Evolutionary conservation across 2,888 invertebrate species (phyloP).

Genomic region (Andrena marginata): DNA sequence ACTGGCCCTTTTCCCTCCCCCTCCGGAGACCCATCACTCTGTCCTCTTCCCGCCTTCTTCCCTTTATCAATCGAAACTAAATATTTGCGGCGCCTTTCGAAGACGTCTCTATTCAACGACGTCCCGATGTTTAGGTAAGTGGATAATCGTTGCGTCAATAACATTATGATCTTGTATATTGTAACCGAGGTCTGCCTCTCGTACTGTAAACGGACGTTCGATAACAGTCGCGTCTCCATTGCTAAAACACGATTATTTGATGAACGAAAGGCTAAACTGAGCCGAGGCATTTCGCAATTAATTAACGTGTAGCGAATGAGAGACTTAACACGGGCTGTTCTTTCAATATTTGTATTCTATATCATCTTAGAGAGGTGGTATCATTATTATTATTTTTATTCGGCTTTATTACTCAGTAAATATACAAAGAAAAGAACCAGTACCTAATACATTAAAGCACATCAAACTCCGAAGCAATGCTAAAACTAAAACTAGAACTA

Average conservation of each 20-base stretch:
- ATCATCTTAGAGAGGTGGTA: no score
- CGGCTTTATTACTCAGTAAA: no score
- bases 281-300: neutral
- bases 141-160: constrained; percentile 19
- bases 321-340: neutral
- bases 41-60: no score
- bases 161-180: constrained; percentile 40
- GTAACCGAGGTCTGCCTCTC: constrained; percentile 1
- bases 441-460: no score
- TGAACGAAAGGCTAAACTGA: neutral
- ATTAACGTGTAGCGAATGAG: neutral
- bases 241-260: neutral
- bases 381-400: no score
- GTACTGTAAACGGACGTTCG: neutral
- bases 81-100: constrained; percentile 54
- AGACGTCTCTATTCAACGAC: constrained; percentile 16
- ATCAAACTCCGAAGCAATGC: no score
- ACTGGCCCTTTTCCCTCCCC: no score
- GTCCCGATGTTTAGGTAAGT: constrained; percentile 25
- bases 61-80: constrained; percentile 53
- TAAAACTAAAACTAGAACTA: no score
- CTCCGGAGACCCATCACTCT: no score
- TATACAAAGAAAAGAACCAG: no score
- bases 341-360: no score
- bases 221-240: neutral